Conservation (phyloP, 2,888 invertebrate genomes). For the Ormyrus thymus region DNA sequence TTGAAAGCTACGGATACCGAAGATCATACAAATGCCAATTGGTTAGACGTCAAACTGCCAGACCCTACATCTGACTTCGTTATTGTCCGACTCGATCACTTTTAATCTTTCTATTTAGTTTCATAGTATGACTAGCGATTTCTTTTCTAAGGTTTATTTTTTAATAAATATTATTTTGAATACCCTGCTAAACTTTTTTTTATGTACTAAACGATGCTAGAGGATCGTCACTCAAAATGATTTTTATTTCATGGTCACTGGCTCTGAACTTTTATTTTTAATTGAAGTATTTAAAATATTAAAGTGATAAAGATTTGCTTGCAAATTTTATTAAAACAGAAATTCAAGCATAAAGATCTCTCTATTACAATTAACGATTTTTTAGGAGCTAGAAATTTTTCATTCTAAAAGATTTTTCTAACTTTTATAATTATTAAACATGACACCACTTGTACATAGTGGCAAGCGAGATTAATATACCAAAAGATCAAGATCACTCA, state of each 20-base stretch:
- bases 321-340: not conserved
- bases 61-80: slow-evolving; percentile 91
- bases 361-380: not conserved
- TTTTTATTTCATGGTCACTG: not conserved
- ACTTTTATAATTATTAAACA: slow-evolving; percentile 14
- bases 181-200: too few species aligned
- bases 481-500: slow-evolving; percentile 51
- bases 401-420: too few species aligned
- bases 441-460: slow-evolving; percentile 34
- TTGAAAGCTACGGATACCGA: slow-evolving; percentile 89
- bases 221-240: not conserved
- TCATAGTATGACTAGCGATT: slow-evolving; percentile 25
- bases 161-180: not conserved
- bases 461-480: slow-evolving; percentile 50
- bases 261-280: too few species aligned
- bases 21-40: slow-evolving; percentile 88
- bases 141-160: slow-evolving; percentile 6
- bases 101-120: slow-evolving; percentile 75
- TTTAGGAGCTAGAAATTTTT: slow-evolving; percentile 26
- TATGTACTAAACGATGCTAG: too few species aligned
- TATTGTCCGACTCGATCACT: slow-evolving; percentile 94
- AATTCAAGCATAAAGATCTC: not conserved
- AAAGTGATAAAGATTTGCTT: too few species aligned
- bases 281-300: not conserved
- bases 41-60: slow-evolving; percentile 90